Conservation (phyloP, 1,140 invertebrate species). For the Coelopa frigida region DNA sequence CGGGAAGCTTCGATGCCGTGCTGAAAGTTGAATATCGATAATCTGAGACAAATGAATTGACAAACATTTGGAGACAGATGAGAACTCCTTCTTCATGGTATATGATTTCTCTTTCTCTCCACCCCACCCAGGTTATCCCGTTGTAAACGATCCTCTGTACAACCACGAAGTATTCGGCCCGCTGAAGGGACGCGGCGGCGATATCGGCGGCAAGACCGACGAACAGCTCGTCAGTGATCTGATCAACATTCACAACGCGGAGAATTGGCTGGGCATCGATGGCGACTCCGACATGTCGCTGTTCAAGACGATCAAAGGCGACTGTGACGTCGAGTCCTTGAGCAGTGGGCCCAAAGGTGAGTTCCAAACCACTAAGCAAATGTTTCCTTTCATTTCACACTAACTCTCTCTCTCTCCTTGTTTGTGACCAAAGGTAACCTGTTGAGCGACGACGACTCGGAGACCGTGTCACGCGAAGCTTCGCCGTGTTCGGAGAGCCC, state of each 20-base stretch:
- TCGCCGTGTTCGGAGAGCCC: conserved; percentile 56
- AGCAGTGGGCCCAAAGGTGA: conserved; percentile 30
- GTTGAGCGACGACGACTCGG: conserved; percentile 47
- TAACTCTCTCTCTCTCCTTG: background rate
- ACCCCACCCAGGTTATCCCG: conserved; percentile 59
- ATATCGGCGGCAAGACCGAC: conserved; percentile 83
- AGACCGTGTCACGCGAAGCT: conserved; percentile 55
- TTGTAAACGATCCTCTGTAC: conserved; percentile 92
- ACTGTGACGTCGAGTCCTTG: conserved; percentile 50
- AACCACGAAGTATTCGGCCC: conserved; percentile 86
- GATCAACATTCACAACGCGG: conserved; percentile 85
- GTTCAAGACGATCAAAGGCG: conserved; percentile 62
- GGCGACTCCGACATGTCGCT: conserved; percentile 74
- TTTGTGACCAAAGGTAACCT: conserved; percentile 22
- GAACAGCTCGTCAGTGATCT: conserved; percentile 85
- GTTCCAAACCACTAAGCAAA: conserved; percentile 19
- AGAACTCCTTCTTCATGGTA: background rate
- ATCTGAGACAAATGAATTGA: no score
- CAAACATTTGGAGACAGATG: no score
- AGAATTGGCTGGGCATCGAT: conserved; percentile 89
- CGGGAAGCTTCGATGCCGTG: no score
- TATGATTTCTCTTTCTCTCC: background rate
- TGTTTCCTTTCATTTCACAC: background rate
- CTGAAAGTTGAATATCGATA: no score
- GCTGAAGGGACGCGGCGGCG: conserved; percentile 82